phyloP scores from a whole-genome alignment of 2,797 vertebrate species.

The Siniperca scherzeri region DNA sequence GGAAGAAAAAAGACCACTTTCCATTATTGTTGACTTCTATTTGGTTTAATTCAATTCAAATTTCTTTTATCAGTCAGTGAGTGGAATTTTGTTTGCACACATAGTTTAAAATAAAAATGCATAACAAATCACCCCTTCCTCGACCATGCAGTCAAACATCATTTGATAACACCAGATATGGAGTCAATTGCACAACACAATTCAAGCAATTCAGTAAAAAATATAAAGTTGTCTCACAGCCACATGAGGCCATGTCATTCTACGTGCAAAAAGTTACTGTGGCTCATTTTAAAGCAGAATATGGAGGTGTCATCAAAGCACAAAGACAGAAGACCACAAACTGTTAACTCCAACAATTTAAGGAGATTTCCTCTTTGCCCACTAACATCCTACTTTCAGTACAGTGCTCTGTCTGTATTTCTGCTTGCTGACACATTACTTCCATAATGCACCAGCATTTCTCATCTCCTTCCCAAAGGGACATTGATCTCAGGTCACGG shows the following conservation, averaged over 20 bases:
- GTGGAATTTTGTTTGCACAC: constrained; percentile 52
- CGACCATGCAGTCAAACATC: constrained; percentile 26
- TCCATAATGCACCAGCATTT: constrained; percentile 35
- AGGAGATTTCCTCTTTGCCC: constrained; percentile 38
- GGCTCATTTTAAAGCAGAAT: constrained; percentile 31
- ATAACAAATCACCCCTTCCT: constrained; percentile 45
- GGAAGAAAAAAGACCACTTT: background rate
- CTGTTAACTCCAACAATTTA: constrained; percentile 33
- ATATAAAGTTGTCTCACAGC: background rate
- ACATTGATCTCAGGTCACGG: constrained; percentile 59
- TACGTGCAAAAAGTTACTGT: background rate
- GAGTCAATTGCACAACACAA: constrained; percentile 9
- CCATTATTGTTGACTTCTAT: constrained; percentile 44
- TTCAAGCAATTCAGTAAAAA: constrained; percentile 25
- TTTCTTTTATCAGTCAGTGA: constrained; percentile 47
- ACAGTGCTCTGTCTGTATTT: background rate
- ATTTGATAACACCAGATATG: constrained; percentile 49
- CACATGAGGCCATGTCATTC: background rate
- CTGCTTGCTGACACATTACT: constrained; percentile 31
- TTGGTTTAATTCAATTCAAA: constrained; percentile 62
- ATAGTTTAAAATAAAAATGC: constrained; percentile 48
- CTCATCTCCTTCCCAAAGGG: constrained; percentile 35
- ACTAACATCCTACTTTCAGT: constrained; percentile 11
- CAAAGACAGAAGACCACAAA: constrained; percentile 10
- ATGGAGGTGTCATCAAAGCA: constrained; percentile 24